Evolutionary conservation across 2,888 invertebrate species (phyloP), one percentile per base, ranked within the genome.

Genomic region (Agapetus fuscipes): DNA sequence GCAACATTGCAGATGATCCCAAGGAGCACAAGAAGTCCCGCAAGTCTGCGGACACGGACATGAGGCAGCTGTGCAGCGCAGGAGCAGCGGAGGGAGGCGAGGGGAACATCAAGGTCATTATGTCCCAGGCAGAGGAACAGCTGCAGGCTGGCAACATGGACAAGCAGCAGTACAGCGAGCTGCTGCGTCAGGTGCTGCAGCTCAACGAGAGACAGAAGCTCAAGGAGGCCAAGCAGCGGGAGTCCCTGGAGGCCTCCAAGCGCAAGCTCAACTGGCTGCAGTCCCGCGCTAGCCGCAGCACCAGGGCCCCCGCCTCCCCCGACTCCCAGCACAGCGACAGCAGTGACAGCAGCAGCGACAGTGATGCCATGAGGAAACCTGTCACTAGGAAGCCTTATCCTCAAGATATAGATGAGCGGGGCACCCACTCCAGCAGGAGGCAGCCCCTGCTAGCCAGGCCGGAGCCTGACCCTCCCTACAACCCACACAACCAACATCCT

Each of bases 71-170:
- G 39, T n/a, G n/a, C n/a, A 66, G 62, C 39, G 56, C 62, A 1
- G 69, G 61, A 30, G 64, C 71, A 12, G 70, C 73, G 43, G 74
- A 74, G 42, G 58, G 59, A 39, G 69, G 74, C 48, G 75, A 80
- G 48, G 74, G 74, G 43, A 80, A 80, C 39, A 80, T 83, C 50
- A 80, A 83, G 43, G 80, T 81, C 30, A 86, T 88, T 42, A 79
- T 88, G 56, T 75, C 77, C 7, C 85, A 87, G 53, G 91, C 90
- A 1, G 85, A 87, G 43, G 83, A 84, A 51, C 78, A 84, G 51
- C 74, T 81, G 44, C 79, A 77, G 46, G 77, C 78, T 35, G 86
- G 89, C 1, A 75, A 76, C 30, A 74, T 88, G 41, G 79, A 81
- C 34, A 78, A 79, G 54, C 78, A 74, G 20, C 82, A 86, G 53